phyloP scores from a whole-genome alignment of 92 coral and sea anemone genomes.

The Phenganax marumi region DNA sequence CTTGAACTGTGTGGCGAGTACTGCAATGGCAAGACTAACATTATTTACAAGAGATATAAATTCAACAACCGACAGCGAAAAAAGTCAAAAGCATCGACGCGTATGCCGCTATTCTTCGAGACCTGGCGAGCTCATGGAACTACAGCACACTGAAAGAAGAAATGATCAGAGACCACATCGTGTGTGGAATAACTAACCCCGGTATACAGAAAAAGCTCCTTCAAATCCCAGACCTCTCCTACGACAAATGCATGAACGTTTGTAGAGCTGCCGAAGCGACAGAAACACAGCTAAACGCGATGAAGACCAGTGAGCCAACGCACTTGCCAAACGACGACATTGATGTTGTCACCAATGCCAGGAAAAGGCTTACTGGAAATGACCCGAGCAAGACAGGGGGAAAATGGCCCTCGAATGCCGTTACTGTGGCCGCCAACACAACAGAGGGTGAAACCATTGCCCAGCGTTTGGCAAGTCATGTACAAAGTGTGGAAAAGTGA shows the following conservation, averaged over 20 bases:
- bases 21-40: conserved; percentile 58
- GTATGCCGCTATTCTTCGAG: conserved; percentile 43
- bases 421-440: conserved; percentile 16
- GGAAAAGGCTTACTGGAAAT: not conserved
- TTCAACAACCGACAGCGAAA: conserved; percentile 54
- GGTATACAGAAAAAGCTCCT: conserved; percentile 51
- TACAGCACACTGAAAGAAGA: conserved; percentile 50
- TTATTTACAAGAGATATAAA: conserved; percentile 54
- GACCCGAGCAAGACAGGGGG: too few relatives aligned
- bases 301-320: conserved; percentile 13
- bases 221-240: conserved; percentile 47
- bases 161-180: conserved; percentile 48
- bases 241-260: conserved; percentile 49
- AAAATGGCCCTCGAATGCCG: not conserved
- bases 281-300: conserved; percentile 45
- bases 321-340: not conserved
- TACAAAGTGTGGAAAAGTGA: not conserved
- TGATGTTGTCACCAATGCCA: not conserved
- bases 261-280: conserved; percentile 52
- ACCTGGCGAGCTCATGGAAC: conserved; percentile 45
- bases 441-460: not conserved
- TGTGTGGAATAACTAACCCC: conserved; percentile 47
- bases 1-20: conserved; percentile 56
- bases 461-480: conserved; percentile 14
- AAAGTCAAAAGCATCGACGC: conserved; percentile 21